These are phyloP conservation scores for Epinotia nisella DNA, from an alignment of 2,888 invertebrate genomes.

Conservation along the genomic window DNA sequence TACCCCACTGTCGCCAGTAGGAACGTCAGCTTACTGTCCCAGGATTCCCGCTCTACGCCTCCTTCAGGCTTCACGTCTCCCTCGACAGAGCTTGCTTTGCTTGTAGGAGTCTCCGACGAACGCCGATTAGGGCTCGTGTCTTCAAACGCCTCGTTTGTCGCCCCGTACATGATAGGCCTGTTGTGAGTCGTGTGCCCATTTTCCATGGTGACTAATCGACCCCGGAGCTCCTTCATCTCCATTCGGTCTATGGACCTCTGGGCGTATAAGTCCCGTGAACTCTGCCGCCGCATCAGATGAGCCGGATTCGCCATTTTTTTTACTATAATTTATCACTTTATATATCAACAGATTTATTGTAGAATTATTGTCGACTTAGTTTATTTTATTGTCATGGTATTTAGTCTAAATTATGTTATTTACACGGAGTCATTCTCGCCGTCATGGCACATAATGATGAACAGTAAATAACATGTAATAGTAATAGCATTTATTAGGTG, in stretches of 20 bases:
- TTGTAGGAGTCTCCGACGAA: conserved; percentile 78
- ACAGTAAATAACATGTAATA: conserved; percentile 64
- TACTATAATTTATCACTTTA: conserved; percentile 39
- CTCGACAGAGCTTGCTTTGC: conserved; percentile 87
- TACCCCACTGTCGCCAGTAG: conserved; percentile 97
- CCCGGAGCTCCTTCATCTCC: conserved; percentile 94
- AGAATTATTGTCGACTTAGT: conserved; percentile 52
- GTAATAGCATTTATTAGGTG: conserved; percentile 54
- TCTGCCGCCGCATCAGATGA: conserved; percentile 94
- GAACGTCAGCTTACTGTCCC: conserved; percentile 97
- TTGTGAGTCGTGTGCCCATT: conserved; percentile 83
- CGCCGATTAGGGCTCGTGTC: conserved; percentile 78
- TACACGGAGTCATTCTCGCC: conserved; percentile 66
- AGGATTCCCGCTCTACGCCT: conserved; percentile 92
- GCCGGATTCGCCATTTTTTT: conserved; percentile 94
- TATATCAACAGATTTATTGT: conserved; percentile 42
- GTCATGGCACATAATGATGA: conserved; percentile 75
- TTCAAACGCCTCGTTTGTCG: conserved; percentile 93
- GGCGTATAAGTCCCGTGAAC: conserved; percentile 92
- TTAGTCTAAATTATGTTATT: conserved; percentile 45
- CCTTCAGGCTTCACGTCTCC: conserved; percentile 89
- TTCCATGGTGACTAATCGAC: conserved; percentile 90
- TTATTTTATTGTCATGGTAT: conserved; percentile 58
- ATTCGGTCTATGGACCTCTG: conserved; percentile 93
- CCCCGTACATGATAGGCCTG: conserved; percentile 89